phyloP scores from a whole-genome alignment of 2,113 vertebrate species.

The Etheostoma cragini region DNA sequence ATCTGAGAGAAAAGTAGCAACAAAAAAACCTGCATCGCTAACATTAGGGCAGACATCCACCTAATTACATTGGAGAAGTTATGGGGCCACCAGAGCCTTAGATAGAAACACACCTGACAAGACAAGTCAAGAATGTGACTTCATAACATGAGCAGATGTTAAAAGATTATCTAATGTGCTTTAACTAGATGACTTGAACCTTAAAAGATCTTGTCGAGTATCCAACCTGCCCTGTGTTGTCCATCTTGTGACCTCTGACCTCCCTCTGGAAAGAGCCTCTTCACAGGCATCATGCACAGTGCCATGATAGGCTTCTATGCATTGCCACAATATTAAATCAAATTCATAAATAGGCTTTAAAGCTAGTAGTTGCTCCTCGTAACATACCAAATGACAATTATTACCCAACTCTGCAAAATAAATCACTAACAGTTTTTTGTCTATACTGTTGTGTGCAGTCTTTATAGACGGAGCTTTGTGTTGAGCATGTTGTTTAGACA shows the following conservation, averaged over 20 bases:
- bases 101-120: slow-evolving; percentile 9
- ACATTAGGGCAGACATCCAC: slow-evolving; percentile 4
- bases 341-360: background rate
- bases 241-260: slow-evolving; percentile 9
- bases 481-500: no score
- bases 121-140: slow-evolving; percentile 17
- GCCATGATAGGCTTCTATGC: no score
- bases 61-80: slow-evolving; percentile 26
- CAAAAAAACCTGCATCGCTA: background rate
- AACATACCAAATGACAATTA: background rate
- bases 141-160: background rate
- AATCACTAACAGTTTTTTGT: no score
- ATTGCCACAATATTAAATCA: no score
- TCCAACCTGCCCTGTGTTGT: background rate
- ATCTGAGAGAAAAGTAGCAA: background rate
- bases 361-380: background rate
- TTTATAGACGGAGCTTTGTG: no score
- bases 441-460: no score
- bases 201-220: background rate
- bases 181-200: background rate
- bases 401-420: background rate
- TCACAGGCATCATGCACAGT: background rate
- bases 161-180: background rate
- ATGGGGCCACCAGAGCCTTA: background rate
- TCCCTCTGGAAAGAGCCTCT: background rate